phyloP scores from a whole-genome alignment of 2,113 vertebrate species.

The Ailurus styani region DNA sequence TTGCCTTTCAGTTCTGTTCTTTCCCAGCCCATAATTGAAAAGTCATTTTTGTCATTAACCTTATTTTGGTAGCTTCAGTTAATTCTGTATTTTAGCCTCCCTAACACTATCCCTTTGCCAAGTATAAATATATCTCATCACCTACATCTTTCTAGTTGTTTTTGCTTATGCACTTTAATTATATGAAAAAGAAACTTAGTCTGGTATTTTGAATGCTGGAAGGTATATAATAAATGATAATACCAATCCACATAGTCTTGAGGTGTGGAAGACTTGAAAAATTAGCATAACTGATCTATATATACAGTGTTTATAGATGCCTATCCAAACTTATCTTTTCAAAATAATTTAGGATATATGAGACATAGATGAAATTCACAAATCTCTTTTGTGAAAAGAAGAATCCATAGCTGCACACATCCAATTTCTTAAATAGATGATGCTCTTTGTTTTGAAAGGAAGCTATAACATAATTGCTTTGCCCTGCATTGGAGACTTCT shows the following conservation, averaged over 20 bases:
- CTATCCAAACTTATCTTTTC: neutral
- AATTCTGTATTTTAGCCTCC: neutral
- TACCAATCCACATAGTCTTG: neutral
- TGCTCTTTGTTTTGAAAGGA: neutral
- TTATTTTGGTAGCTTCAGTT: neutral
- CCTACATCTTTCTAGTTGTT: neutral
- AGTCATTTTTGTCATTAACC: neutral
- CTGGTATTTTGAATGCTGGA: slow-evolving; percentile 31
- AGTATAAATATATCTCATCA: neutral
- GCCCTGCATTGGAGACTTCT: neutral
- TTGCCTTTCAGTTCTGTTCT: neutral
- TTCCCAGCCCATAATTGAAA: neutral
- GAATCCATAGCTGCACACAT: neutral
- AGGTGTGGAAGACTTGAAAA: slow-evolving; percentile 16
- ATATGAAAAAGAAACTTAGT: neutral
- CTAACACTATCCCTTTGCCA: neutral
- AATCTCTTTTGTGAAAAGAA: neutral
- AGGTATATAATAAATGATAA: slow-evolving; percentile 18
- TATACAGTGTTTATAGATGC: neutral
- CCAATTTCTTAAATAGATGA: neutral
- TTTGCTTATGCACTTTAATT: neutral
- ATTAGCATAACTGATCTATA: neutral
- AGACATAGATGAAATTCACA: neutral
- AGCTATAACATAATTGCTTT: neutral
- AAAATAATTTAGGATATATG: neutral